phyloP scores from a whole-genome alignment of 2,888 invertebrate genomes.

The Calliopum simillimum region DNA sequence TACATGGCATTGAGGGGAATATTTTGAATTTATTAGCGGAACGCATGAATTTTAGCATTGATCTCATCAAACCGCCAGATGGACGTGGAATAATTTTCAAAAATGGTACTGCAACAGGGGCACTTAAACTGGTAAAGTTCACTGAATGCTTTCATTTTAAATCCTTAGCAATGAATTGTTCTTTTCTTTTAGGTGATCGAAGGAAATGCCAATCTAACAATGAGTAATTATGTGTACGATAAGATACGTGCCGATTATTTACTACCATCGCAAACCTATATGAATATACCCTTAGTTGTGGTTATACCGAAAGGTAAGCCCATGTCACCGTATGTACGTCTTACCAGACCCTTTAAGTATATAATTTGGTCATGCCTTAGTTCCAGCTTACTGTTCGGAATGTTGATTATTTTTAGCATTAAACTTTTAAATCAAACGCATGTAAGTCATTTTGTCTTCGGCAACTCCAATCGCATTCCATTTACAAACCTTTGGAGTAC shows the following conservation, averaged over 20 bases:
- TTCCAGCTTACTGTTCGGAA: constrained; percentile 47
- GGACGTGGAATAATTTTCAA: constrained; percentile 50
- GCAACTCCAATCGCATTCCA: constrained; percentile 52
- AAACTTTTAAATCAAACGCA: constrained; percentile 44
- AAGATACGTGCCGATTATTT: constrained; percentile 48
- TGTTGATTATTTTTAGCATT: constrained; percentile 48
- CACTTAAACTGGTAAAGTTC: constrained; percentile 54
- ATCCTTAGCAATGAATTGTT: neutral
- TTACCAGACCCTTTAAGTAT: constrained; percentile 55
- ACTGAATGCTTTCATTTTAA: neutral
- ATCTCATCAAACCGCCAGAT: constrained; percentile 27
- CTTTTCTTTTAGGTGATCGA: constrained; percentile 50
- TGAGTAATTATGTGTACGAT: constrained; percentile 53
- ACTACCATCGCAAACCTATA: constrained; percentile 54
- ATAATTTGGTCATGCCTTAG: constrained; percentile 57
- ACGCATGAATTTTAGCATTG: constrained; percentile 60
- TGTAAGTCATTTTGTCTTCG: constrained; percentile 52
- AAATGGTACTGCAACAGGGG: constrained; percentile 61
- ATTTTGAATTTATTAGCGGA: constrained; percentile 53
- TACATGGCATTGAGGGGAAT: constrained; percentile 61
- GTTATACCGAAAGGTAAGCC: constrained; percentile 53
- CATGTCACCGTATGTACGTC: constrained; percentile 54
- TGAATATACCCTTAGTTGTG: constrained; percentile 53
- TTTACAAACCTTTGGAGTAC: constrained; percentile 52
- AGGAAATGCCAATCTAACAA: constrained; percentile 55